Percentiles rank a stretch among this genome's conserved stretches.
Evolutionary conservation across 2,888 invertebrate genomes (phyloP).

Genomic region (Cantharis rufa): DNA sequence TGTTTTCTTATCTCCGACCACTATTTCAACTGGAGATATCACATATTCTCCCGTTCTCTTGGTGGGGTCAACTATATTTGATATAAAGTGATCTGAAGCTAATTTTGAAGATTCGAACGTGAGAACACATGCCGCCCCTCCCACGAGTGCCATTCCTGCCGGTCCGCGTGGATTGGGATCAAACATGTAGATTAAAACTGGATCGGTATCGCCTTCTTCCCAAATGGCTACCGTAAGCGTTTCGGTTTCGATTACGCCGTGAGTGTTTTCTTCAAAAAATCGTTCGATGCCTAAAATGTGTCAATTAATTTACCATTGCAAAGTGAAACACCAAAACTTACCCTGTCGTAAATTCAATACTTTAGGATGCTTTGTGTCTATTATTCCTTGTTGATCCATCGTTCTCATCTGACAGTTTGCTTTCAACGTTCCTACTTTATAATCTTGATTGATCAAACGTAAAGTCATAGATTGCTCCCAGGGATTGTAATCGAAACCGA

Average conservation of each 20-base stretch:
- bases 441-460: constrained; percentile 52
- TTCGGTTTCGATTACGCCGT: constrained; percentile 60
- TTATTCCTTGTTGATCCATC: constrained; percentile 56
- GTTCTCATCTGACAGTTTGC: constrained; percentile 56
- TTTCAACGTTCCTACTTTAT: constrained; percentile 54
- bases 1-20: constrained; percentile 41
- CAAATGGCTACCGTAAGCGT: constrained; percentile 60
- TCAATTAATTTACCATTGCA: neutral
- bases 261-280: constrained; percentile 62
- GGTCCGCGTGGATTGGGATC: constrained; percentile 59
- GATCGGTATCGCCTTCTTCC: constrained; percentile 51
- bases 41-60: constrained; percentile 56
- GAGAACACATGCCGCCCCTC: constrained; percentile 59
- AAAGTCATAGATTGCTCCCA: constrained; percentile 62
- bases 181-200: constrained; percentile 63
- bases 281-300: constrained; percentile 54
- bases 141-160: constrained; percentile 53
- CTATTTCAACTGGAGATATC: constrained; percentile 50
- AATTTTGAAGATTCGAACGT: constrained; percentile 60
- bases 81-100: constrained; percentile 59
- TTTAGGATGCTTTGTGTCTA: constrained; percentile 57
- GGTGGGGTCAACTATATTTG: constrained; percentile 55
- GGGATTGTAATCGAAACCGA: constrained; percentile 61
- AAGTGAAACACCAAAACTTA: constrained; percentile 33
- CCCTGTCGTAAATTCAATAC: constrained; percentile 54